Conservation (phyloP, 2,797 vertebrate genomes). For the Manis crassicaudata region DNA sequence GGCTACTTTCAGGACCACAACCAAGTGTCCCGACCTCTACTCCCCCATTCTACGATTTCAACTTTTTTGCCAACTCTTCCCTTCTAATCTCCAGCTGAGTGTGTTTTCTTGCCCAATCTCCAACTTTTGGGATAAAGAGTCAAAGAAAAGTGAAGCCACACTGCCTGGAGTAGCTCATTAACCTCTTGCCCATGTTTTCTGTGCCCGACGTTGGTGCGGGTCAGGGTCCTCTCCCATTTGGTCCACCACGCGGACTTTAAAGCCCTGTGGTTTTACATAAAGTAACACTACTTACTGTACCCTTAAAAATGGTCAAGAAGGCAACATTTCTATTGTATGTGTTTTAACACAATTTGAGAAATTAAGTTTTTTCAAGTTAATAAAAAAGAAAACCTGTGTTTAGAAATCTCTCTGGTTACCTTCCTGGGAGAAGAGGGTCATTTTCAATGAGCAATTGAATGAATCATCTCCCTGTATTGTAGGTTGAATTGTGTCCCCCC, state of each 20-base stretch:
- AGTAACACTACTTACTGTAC: not conserved
- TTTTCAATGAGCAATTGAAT: constrained; percentile 64
- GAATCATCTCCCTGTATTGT: constrained; percentile 56
- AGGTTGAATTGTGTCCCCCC: not conserved
- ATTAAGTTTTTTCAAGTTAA: not conserved
- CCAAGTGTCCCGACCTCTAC: too few species aligned
- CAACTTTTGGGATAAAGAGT: not conserved
- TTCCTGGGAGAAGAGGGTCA: constrained; percentile 57
- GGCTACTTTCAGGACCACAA: not conserved
- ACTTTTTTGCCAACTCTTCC: not conserved
- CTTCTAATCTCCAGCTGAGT: not conserved
- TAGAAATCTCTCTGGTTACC: constrained; percentile 55
- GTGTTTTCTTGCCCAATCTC: not conserved
- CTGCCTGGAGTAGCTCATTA: not conserved
- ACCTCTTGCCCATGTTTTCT: constrained; percentile 35
- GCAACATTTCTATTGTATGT: not conserved
- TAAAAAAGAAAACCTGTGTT: not conserved
- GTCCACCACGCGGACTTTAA: constrained; percentile 36
- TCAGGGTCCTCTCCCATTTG: constrained; percentile 53
- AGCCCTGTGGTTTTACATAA: not conserved
- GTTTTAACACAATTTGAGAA: not conserved
- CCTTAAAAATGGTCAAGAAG: not conserved
- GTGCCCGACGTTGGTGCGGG: constrained; percentile 32
- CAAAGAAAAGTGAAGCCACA: not conserved
- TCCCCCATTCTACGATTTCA: not conserved